Conservation (phyloP, 2,113 vertebrate species). For the Phrynocephalus versicolor region DNA sequence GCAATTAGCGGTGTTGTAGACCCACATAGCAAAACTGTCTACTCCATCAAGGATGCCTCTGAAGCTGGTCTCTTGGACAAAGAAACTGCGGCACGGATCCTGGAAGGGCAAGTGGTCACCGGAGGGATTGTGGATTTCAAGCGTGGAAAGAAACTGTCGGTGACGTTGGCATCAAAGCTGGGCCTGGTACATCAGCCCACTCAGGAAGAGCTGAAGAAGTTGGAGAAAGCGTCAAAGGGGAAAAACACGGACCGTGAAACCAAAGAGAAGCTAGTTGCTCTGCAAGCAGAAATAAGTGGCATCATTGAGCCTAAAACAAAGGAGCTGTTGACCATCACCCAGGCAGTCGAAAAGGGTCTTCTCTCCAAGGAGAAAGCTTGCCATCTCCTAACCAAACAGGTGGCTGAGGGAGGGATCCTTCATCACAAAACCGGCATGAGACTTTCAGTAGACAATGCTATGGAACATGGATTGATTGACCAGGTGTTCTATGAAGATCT, state of each 20-base stretch:
- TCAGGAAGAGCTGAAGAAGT: constrained; percentile 76
- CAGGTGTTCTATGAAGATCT: constrained; percentile 76
- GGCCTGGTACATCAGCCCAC: constrained; percentile 80
- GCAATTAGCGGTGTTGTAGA: constrained; percentile 87
- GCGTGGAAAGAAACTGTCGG: constrained; percentile 88
- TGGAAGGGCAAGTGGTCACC: constrained; percentile 90
- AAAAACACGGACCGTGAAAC: constrained; percentile 73
- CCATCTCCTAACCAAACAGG: constrained; percentile 81
- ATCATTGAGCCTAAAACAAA: constrained; percentile 84
- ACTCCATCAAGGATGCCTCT: constrained; percentile 85
- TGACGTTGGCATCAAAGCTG: constrained; percentile 89
- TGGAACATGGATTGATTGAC: constrained; percentile 79
- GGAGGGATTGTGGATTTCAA: constrained; percentile 91
- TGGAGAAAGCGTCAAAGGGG: constrained; percentile 90
- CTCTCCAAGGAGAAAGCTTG: constrained; percentile 77
- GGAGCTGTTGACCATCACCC: constrained; percentile 74
- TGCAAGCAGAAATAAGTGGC: constrained; percentile 90
- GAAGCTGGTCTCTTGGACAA: constrained; percentile 84
- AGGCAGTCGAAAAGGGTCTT: constrained; percentile 81
- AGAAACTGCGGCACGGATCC: constrained; percentile 80
- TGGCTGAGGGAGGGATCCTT: constrained; percentile 89
- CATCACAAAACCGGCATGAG: constrained; percentile 88
- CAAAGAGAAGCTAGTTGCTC: constrained; percentile 76
- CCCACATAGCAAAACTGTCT: constrained; percentile 71
- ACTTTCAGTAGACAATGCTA: constrained; percentile 81